phyloP scores from a whole-genome alignment of 64 coral and sea anemone species.

The Dendrophyllia cribrosa region DNA sequence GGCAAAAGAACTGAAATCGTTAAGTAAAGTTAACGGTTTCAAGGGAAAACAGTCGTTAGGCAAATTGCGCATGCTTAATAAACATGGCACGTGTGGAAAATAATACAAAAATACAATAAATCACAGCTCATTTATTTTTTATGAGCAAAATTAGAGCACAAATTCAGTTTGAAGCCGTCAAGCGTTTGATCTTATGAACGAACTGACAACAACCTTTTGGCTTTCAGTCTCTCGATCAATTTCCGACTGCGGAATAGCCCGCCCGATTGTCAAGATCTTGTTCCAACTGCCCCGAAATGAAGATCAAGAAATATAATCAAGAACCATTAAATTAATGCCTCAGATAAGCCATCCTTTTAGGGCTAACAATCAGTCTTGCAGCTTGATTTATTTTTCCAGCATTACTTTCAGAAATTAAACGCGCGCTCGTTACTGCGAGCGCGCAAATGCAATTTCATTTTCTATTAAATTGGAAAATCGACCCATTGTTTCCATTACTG shows the following conservation, averaged over 20 bases:
- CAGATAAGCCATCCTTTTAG: not conserved
- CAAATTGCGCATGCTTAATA: not conserved
- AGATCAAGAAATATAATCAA: not conserved
- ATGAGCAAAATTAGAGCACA: not conserved
- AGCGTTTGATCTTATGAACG: not conserved
- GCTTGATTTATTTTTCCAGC: not conserved
- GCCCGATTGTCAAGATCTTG: not conserved
- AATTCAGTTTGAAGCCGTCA: not conserved
- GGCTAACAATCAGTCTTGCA: not conserved
- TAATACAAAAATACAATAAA: not conserved
- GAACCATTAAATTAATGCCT: not conserved
- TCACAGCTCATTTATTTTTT: not conserved
- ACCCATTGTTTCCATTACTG: slow-evolving; percentile 18
- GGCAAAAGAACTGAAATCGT: slow-evolving; percentile 30
- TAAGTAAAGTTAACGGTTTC: slow-evolving; percentile 53
- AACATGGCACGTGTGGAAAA: not conserved
- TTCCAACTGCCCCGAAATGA: not conserved
- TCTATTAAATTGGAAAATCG: slow-evolving; percentile 29
- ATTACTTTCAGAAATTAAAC: slow-evolving; percentile 12
- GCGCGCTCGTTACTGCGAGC: not conserved
- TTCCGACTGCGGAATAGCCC: not conserved
- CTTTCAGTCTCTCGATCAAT: not conserved
- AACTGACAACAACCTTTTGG: not conserved
- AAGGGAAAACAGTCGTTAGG: slow-evolving; percentile 24
- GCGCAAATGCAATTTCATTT: slow-evolving; percentile 34